Percentiles rank a stretch among this genome's conserved stretches.
Conservation (phyloP, 2,888 invertebrate genomes). For the Hypsopygia costalis region DNA sequence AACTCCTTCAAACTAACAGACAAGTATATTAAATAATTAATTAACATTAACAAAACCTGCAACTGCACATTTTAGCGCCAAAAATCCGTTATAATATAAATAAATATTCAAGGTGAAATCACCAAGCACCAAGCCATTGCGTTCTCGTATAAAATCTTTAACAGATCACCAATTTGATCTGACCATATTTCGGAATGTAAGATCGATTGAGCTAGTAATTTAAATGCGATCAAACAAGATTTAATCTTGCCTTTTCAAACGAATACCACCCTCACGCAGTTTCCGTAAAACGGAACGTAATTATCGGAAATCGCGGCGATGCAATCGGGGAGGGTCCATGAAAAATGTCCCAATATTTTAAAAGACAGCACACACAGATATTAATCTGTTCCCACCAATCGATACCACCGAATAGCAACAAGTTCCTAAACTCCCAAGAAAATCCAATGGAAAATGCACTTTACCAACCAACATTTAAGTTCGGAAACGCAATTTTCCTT, state of each 20-base stretch:
- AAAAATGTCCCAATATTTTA: constrained; percentile 14
- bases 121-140: too few species aligned
- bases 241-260: background rate
- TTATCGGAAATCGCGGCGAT: constrained; percentile 18
- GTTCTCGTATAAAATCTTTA: too few species aligned
- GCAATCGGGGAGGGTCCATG: constrained; percentile 14
- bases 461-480: constrained; percentile 7
- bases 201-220: too few species aligned
- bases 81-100: too few species aligned
- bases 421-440: constrained; percentile 12
- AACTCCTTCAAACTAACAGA: too few species aligned
- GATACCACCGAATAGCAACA: constrained; percentile 20
- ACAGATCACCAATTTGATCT: too few species aligned
- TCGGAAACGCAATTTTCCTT: background rate
- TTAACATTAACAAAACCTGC: too few species aligned
- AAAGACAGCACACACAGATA: constrained; percentile 13
- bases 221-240: background rate
- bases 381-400: constrained; percentile 13
- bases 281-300: constrained; percentile 15
- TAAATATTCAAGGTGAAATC: too few species aligned
- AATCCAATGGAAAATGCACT: constrained; percentile 11
- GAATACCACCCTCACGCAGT: background rate
- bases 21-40: too few species aligned
- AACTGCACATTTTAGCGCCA: too few species aligned
- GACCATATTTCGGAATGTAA: too few species aligned